A percentile compares a stretch with the other conserved stretches of the same genome.
Conservation (phyloP, 2,113 vertebrate species). For the Salvator merianae region DNA sequence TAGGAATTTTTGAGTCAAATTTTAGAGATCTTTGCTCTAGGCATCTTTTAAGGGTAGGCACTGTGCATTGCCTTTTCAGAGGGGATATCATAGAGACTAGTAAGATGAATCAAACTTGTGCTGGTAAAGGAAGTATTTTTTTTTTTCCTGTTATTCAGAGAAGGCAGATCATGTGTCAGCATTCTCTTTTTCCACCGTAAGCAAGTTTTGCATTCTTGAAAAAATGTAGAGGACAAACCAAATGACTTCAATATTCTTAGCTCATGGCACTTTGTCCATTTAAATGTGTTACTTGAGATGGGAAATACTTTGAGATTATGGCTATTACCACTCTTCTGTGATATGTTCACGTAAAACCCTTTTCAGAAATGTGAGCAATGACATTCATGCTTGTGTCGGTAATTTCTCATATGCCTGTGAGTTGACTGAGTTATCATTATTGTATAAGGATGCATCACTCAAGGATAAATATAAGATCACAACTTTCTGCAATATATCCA, state of each 20-base stretch:
- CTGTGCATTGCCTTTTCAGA: not conserved
- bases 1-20: not conserved
- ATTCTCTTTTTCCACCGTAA: not conserved
- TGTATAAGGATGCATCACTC: constrained; percentile 39
- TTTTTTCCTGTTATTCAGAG: not conserved
- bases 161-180: not conserved
- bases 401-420: constrained; percentile 21
- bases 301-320: not conserved
- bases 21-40: not conserved
- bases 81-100: not conserved
- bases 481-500: not conserved
- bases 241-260: not conserved
- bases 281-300: not conserved
- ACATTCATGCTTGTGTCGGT: constrained; percentile 18
- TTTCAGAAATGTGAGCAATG: constrained; percentile 21
- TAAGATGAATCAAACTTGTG: not conserved
- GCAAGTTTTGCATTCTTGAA: constrained; percentile 4
- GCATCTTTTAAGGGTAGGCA: too few relatives aligned
- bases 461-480: constrained; percentile 24
- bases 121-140: not conserved
- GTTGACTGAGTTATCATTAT: not conserved
- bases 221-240: not conserved
- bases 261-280: not conserved
- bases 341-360: not conserved
- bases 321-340: not conserved